Evolutionary conservation across 2,797 vertebrate genomes (phyloP), one percentile per base, ranked within the genome.

Genomic region (Phoxinus dragarum): DNA sequence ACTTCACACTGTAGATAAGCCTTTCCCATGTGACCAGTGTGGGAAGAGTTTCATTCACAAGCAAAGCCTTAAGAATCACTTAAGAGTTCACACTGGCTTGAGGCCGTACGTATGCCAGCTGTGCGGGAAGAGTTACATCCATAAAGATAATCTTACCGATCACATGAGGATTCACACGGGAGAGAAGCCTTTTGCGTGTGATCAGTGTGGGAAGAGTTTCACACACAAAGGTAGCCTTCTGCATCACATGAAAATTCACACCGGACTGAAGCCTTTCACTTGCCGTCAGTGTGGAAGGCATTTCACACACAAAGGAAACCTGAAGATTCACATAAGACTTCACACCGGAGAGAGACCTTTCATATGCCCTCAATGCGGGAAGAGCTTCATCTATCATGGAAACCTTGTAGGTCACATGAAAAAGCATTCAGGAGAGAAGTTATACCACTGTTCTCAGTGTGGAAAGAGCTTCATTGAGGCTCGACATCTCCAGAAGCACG

Each of bases 341-440:
- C 87, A 88, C 78, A 82, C 87, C 0, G 87, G 87, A 38, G 87
- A 88, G 42, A 83, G 75, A 67, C 87, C 87, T 0, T 88, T 86
- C 80, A 75, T 3, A 1, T 86, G 84, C n/a, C 31, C 36, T 16
- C 77, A 42, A 0, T 86, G 84, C n/a, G 84, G 84, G 11, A 80
- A 81, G 59, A 86, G 78, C 16, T 86, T 86, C 66, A 80, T 75
- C 12, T 52, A 80, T 59, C 84, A 80, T 38, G 78, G 77, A 5
- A 80, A 86, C 71, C 69, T 86, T 0, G n/a, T 68, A 9, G 80
- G 72, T 8, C 84, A 86, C 47, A 47, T 74, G 34, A 67, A 75
- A 14, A 81, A 77, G 49, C 84, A 86, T 42, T 77, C 84, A 0
- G 84, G 84, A 23, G 84, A 86, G 71, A 86, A 86, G 1, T 34